phyloP scores from a whole-genome alignment of 2,113 vertebrate species.

The Reinhardtius hippoglossoides region DNA sequence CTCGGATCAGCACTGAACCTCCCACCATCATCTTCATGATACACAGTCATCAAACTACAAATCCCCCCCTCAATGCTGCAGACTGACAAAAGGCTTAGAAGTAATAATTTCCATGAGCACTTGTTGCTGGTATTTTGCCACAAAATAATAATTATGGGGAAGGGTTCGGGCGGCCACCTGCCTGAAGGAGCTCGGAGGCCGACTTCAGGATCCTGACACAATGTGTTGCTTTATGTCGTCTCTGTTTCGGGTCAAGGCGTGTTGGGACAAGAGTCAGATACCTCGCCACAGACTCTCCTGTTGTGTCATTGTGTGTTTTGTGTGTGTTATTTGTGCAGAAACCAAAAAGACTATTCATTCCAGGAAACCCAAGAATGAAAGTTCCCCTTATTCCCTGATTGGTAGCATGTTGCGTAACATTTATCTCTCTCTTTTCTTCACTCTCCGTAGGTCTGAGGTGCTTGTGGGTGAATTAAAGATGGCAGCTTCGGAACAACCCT shows the following conservation, averaged over 20 bases:
- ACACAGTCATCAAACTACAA: conserved; percentile 22
- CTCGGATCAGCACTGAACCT: conserved; percentile 33
- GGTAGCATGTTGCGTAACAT: not conserved
- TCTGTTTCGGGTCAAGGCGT: conserved; percentile 19
- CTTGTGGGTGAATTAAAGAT: conserved; percentile 67
- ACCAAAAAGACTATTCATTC: not conserved
- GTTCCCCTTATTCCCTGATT: not conserved
- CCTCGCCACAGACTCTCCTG: conserved; percentile 47
- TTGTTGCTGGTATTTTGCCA: conserved; percentile 14
- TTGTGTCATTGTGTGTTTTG: conserved; percentile 31
- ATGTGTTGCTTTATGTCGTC: conserved; percentile 35
- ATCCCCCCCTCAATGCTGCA: conserved; percentile 25
- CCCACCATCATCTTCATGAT: conserved; percentile 21
- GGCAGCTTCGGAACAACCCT: conserved; percentile 58
- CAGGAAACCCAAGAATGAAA: not conserved
- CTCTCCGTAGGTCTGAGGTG: conserved; percentile 58
- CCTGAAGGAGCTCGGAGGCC: conserved; percentile 45
- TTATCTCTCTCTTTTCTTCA: not conserved
- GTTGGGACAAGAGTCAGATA: conserved; percentile 72
- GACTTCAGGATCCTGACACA: conserved; percentile 48
- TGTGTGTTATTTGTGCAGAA: not conserved
- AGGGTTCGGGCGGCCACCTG: conserved; percentile 36
- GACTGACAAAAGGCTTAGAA: conserved; percentile 33
- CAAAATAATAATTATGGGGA: conserved; percentile 37
- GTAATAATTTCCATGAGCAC: conserved; percentile 18